Base-by-base conservation (phyloP, 1,140 invertebrate genomes). In the Drosophila carrolli region DNA sequence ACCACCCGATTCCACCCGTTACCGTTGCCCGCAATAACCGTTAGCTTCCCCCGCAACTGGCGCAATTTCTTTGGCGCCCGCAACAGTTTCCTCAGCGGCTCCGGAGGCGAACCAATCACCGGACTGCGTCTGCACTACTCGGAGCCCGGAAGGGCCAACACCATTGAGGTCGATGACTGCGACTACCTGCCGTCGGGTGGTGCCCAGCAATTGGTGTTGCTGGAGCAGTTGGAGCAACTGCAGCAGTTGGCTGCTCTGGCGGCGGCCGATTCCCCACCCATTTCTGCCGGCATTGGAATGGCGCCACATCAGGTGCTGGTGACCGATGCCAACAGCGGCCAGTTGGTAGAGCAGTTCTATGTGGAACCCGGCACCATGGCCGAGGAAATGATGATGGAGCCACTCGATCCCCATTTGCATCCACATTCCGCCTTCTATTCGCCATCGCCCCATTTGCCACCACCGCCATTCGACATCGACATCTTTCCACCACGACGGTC, bases 141-240 rank as follows among this genome's bases (percentile, higher is more conserved):
- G 58, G 90, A 91, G 56, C 81, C 78, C 27, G 66, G 66, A 38
- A 85, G 91, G 44, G 91, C 91, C 43, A 91, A 92, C 67, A 92
- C 91, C 54, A 92, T 92, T 48, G 91, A 91, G 65, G 91, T 92
- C 50, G 91, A 92, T 40, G 91, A 92, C 59, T 92, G 84, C 46
- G 91, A 91, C 56, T 92, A 84, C 67, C 58, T 92, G 58, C 77
- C 90, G 1, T 48, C 38, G 5, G 77, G 78, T 16, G 81, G 81
- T n/a, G 48, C 82, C 35, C 83, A 91, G 48, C 89, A 91, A 29
- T 47, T 91, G 57, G 50, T 91, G 58, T 63, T 91, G 60, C 68
- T 91, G 67, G 90, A 91, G 58, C 91, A 91, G 57, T 65, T 91
- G 19, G 86, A 91, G 56, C 91, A 91, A 51, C 51, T 91, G 67